Evolutionary conservation across 2,888 invertebrate species (phyloP), one percentile per base, ranked within the genome.

Genomic region (Dicyrtoma fusca): DNA sequence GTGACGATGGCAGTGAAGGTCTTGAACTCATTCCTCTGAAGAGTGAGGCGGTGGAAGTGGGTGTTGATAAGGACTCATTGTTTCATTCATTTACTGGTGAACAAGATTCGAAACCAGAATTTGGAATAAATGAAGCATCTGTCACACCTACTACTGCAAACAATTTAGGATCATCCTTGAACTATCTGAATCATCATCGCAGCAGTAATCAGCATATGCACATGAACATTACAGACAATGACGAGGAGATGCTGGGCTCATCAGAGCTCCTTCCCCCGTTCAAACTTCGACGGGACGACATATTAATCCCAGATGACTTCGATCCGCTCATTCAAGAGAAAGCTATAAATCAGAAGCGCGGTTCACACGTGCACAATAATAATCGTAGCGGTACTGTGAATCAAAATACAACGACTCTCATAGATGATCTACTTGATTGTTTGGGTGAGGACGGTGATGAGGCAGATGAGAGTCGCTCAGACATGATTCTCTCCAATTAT

Each of bases 401-500:
- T 45, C 44, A 34, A 34, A 34, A 34, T 34, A 53, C 11, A 8
- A 47, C 53, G 13, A n/a, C 61, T 11, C 61, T 69, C 34, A 63
- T 71, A 13, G 34, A 51, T 25, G 71, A 71, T 23, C 26, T 55
- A 17, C 21, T 68, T 14, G 68, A 49, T 13, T 62, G 49, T 13
- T 45, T 68, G 11, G 61, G 44, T 17, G 47, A 42, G 21, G 66
- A 66, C n/a, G 61, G 66, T 42, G 63, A 63, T 23, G 64, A 63
- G 19, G 65, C 55, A 21, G 73, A 66, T 44, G 45, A 64, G 8
- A 64, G 34, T 21, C 53, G 62, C n/a, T 75, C 78, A 14, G 77
- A 77, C 49, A 74, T 53, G 49, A 77, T 79, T n/a, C 71, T 78
- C 5, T 77, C 76, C 3, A 76, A 80, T 17, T 80, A 77, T 53